Evolutionary conservation across 2,888 invertebrate species (phyloP).

Genomic region (Nowickia ferox): DNA sequence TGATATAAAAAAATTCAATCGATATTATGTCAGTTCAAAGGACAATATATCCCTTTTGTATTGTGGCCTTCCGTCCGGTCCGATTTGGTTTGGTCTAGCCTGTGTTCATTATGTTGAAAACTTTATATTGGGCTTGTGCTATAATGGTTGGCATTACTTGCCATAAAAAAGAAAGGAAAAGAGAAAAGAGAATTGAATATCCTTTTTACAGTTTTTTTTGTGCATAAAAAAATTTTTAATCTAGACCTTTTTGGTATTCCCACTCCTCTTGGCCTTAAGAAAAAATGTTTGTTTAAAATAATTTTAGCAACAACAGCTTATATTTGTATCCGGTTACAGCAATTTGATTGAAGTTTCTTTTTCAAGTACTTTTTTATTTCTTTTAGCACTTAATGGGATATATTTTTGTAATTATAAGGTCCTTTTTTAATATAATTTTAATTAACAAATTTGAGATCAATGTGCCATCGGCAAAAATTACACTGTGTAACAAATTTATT

Average conservation of each 20-base stretch:
- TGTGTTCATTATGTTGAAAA: too few species aligned
- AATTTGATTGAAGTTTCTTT: slow-evolving; percentile 44
- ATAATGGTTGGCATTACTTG: slow-evolving; percentile 5
- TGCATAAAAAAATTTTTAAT: slow-evolving; percentile 34
- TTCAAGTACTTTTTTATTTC: background rate
- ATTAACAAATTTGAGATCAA: too few species aligned
- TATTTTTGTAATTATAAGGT: too few species aligned
- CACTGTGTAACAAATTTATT: too few species aligned
- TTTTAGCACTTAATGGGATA: too few species aligned
- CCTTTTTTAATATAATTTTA: too few species aligned
- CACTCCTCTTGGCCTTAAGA: background rate
- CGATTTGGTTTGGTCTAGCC: background rate
- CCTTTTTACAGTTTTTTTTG: slow-evolving; percentile 38
- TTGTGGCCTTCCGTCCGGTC: background rate
- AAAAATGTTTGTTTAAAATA: background rate
- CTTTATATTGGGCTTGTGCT: too few species aligned
- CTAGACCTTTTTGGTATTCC: background rate
- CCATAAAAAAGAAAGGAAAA: slow-evolving; percentile 4
- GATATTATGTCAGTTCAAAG: slow-evolving; percentile 48
- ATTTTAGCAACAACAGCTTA: slow-evolving; percentile 4
- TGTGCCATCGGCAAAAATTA: too few species aligned
- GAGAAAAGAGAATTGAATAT: slow-evolving; percentile 3
- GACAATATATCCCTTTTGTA: slow-evolving; percentile 21
- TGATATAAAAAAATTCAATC: slow-evolving; percentile 14
- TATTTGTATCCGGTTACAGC: slow-evolving; percentile 11